Evolutionary conservation across 1,140 invertebrate genomes (phyloP), one percentile per base, ranked within the genome.

Genomic region (Piezodorus guildinii): DNA sequence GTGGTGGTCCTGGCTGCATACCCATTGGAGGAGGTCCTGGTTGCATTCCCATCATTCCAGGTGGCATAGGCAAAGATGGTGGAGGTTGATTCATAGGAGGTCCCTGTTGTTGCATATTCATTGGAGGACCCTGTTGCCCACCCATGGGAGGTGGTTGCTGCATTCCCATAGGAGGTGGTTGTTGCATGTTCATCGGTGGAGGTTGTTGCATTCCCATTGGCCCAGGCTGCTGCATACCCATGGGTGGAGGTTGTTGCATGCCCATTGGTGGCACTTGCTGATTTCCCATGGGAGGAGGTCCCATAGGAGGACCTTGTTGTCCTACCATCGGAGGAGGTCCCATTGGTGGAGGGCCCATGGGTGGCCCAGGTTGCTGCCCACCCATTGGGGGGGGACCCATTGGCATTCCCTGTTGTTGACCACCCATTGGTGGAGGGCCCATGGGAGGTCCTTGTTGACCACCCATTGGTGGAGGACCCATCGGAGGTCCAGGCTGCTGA

Each of bases 1-100:
- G 51, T 10, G 58, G 56, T 54, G 60, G 60, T 8, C 25, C 43
- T 62, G 39, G 64, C 9, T 19, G 19, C 64, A 65, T 62, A 14
- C 23, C 17, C 16, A 44, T 43, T 4, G 60, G 43, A 10, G 60
- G 43, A 25, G 43, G 17, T 14, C 15, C n/a, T n/a, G 4, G 60
- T 49, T 56, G 62, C 17, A 23, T 56, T 45, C 52, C 62, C 52
- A 64, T 58, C 15, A 56, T 16, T 8, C 52, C 52, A 23, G 52
- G 52, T 2, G 52, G 52, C 52, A 56, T 56, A 5, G 21, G n/a
- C 14, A 23, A 14, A 10, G 23, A 16, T 54, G 62, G 45, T 17
- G 62, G 62, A 54, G 62, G 62, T 19, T 60, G 58, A 19, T 25
- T 39, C 58, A 60, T 60, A 34, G 30, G 14, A 19, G 23, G 34